phyloP scores from a whole-genome alignment of 2,113 vertebrate genomes.

The Zosterops pallidus region DNA sequence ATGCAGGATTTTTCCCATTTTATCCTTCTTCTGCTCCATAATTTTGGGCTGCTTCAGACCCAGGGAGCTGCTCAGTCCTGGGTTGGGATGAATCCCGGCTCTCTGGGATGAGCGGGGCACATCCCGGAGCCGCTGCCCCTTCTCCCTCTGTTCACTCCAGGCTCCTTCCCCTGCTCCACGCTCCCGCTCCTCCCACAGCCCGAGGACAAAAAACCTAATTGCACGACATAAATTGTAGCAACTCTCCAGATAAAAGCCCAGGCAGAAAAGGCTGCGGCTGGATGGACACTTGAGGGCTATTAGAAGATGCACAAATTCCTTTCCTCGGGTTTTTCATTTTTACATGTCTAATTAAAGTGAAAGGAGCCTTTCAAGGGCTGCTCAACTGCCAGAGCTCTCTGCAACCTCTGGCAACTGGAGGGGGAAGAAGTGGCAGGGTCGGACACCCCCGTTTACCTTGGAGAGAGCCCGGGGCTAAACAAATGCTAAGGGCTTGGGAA shows the following conservation, averaged over 20 bases:
- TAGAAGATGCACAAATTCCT: constrained; percentile 66
- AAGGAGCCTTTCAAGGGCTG: constrained; percentile 57
- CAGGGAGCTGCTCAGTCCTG: neutral
- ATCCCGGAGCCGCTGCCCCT: neutral
- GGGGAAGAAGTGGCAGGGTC: constrained; percentile 34
- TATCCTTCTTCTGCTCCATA: neutral
- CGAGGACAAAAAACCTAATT: constrained; percentile 41
- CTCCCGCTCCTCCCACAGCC: neutral
- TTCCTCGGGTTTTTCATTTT: constrained; percentile 62
- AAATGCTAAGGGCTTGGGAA: constrained; percentile 51
- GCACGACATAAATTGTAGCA: constrained; percentile 47
- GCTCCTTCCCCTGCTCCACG: neutral
- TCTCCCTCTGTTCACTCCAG: neutral
- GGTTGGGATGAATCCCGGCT: neutral
- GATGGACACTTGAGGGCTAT: constrained; percentile 60
- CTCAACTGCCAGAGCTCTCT: constrained; percentile 36
- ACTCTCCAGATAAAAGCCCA: constrained; percentile 49
- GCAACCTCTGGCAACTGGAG: constrained; percentile 54
- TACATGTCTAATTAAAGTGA: constrained; percentile 61
- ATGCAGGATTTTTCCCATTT: fast-evolving
- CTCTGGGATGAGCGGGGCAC: neutral
- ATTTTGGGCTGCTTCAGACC: neutral
- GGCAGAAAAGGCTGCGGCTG: constrained; percentile 32
- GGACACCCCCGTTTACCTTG: constrained; percentile 33
- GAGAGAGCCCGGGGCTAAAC: constrained; percentile 30